These are phyloP conservation scores for Pseudomyrmex dendroicus DNA, from an alignment of 1,140 invertebrate species.

Conservation along the genomic window DNA sequence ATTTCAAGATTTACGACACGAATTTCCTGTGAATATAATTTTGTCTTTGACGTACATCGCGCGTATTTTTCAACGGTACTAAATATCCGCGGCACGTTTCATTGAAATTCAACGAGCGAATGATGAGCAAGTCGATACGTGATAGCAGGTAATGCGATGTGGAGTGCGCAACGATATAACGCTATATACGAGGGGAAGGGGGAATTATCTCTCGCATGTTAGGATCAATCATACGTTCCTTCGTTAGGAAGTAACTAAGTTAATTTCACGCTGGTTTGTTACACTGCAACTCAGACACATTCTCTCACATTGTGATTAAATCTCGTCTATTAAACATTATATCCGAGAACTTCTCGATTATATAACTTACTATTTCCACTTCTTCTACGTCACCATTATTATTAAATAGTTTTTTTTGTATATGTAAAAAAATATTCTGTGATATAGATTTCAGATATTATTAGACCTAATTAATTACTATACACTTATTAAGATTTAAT, in stretches of 20 bases:
- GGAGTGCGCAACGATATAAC: conserved; percentile 4
- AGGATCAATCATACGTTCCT: conserved; percentile 32
- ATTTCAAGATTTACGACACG: conserved; percentile 11
- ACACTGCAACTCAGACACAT: neutral
- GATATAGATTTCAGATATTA: no score
- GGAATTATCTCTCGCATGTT: conserved; percentile 25
- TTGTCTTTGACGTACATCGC: conserved; percentile 10
- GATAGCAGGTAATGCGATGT: conserved; percentile 39
- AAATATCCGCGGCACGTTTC: conserved; percentile 36
- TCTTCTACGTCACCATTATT: neutral
- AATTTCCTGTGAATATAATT: neutral
- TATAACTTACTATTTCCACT: no score
- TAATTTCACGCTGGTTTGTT: conserved; percentile 14
- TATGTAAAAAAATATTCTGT: neutral
- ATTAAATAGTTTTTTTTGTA: neutral
- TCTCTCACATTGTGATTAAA: conserved; percentile 6
- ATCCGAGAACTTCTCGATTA: neutral
- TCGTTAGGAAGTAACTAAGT: conserved; percentile 20
- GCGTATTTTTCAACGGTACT: conserved; percentile 17
- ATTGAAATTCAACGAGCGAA: conserved; percentile 52
- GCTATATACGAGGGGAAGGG: neutral
- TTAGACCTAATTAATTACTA: neutral
- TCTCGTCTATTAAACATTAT: neutral
- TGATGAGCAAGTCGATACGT: conserved; percentile 51
- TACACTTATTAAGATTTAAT: neutral